These are phyloP conservation scores for Notarius quadriscutis DNA, from an alignment of 2,113 vertebrate species.

Conservation along the genomic window DNA sequence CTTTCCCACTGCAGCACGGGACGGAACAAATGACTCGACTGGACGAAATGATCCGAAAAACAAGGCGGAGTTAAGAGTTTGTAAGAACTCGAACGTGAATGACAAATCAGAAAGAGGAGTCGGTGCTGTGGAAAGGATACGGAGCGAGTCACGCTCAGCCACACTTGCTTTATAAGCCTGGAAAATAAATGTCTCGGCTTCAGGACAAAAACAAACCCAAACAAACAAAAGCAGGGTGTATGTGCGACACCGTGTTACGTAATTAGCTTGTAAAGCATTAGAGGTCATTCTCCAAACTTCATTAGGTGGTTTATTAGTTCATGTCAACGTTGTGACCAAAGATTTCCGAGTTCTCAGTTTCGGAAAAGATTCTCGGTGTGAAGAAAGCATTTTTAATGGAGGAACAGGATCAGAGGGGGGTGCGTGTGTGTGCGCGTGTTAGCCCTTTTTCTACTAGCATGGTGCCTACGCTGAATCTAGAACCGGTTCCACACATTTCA, in stretches of 20 bases:
- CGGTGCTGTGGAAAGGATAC: constrained; percentile 22
- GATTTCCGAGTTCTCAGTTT: not conserved
- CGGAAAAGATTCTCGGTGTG: not conserved
- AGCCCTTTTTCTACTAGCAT: too few species aligned
- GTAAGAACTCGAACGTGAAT: not conserved
- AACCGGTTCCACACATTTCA: too few species aligned
- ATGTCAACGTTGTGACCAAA: not conserved
- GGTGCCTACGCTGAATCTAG: too few species aligned
- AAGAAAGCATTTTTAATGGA: not conserved
- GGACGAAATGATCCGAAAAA: not conserved
- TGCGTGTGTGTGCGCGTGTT: not conserved
- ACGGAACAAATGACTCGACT: not conserved
- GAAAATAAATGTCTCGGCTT: constrained; percentile 21
- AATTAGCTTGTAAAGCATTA: not conserved
- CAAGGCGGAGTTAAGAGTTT: not conserved
- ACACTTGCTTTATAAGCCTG: constrained; percentile 30
- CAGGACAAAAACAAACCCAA: not conserved
- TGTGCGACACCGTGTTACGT: not conserved
- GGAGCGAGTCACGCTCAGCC: not conserved
- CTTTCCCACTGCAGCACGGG: not conserved
- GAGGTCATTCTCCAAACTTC: not conserved
- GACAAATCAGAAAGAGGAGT: not conserved
- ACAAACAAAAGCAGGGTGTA: not conserved
- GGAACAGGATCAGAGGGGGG: not conserved
- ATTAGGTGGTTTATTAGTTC: not conserved